phyloP scores from a whole-genome alignment of 2,113 vertebrate genomes.

The Erythrocercus mccallii region DNA sequence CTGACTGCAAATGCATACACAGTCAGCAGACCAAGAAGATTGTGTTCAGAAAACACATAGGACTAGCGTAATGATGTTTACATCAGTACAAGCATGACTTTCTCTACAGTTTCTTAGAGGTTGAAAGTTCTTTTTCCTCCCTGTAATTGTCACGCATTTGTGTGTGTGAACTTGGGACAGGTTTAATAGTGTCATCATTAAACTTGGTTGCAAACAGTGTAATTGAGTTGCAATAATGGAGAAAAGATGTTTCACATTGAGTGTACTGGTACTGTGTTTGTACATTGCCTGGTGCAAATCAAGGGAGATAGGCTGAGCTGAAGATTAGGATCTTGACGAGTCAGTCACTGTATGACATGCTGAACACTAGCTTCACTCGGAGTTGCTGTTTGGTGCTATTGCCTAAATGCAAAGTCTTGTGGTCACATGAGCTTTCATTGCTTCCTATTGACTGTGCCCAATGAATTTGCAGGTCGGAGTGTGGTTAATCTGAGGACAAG shows the following conservation, averaged over 20 bases:
- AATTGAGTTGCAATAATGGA: not conserved
- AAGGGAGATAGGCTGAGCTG: not conserved
- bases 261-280: not conserved
- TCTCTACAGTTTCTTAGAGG: not conserved
- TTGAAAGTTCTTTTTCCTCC: not conserved
- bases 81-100: not conserved
- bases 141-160: not conserved
- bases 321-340: not conserved
- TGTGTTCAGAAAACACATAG: not conserved
- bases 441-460: not conserved
- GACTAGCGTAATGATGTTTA: not conserved
- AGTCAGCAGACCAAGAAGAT: not conserved
- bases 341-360: not conserved
- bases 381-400: not conserved
- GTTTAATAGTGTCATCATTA: not conserved
- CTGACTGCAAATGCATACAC: not conserved
- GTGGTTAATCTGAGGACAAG: not conserved
- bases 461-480: not conserved
- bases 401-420: not conserved
- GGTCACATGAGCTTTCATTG: not conserved
- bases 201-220: conserved; percentile 2
- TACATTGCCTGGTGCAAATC: not conserved
- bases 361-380: not conserved
- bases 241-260: not conserved
- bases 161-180: not conserved